Evolutionary conservation across 2,888 invertebrate genomes (phyloP), one percentile per base, ranked within the genome.

Genomic region (Drosophila testacea): DNA sequence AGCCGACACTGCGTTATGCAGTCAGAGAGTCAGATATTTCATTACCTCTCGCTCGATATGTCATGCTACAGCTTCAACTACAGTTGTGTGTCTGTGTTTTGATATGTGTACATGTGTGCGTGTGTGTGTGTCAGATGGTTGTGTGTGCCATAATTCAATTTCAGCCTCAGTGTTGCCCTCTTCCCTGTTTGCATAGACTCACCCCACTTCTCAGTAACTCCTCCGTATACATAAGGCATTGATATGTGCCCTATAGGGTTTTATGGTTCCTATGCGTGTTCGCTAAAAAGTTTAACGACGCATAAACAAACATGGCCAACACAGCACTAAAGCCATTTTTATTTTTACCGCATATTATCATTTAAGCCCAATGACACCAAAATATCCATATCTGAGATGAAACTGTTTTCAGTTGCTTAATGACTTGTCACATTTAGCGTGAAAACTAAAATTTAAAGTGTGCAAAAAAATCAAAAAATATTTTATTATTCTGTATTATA

Each of bases 21-120:
- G 85, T 81, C 82, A 69, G 79, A 87, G 80, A 75, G 71, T 79
- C 72, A 78, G 78, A 81, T 85, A 88, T 88, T 85, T 86, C 87
- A 85, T 79, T 84, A 73, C 87, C 77, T 80, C 77, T 79, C 84
- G 89, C 84, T 79, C 84, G 89, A 84, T 87, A 81, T 83, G 82
- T 84, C 87, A 76, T 67, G 68, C 67, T 73, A 48, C 62, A 64
- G 54, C 52, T 59, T 59, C 34, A 32, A 34, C 42, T 57, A 47
- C 47, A 47, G 32, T 51, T 76, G 46, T 47, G 32, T 76, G 34
- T 52, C n/a, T 57, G 39, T 57, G 6, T 51, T 5, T 39, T 52
- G 34, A 22, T 57, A 34, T 50, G 13, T 54, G 39, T 57, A 4
- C 48, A 38, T 48, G 42, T 63, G 36, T 61, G 38, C 44, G 42